Evolutionary conservation across 2,797 vertebrate species (phyloP).

Genomic region (Lates japonicus): DNA sequence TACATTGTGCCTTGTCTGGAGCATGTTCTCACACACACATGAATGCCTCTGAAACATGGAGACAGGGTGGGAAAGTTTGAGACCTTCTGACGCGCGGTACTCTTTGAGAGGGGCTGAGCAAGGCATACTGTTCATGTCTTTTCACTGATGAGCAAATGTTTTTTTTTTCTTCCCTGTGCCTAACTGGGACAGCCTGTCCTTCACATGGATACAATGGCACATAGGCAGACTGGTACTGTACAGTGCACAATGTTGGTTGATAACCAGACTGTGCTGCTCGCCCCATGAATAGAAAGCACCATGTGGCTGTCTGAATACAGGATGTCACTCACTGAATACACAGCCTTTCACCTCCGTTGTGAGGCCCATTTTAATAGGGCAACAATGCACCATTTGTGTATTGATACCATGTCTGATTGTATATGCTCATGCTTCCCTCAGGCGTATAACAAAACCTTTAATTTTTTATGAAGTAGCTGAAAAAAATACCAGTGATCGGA

Average conservation of each 20-base stretch:
- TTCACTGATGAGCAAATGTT: slow-evolving; percentile 28
- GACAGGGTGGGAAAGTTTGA: slow-evolving; percentile 49
- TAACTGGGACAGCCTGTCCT: slow-evolving; percentile 63
- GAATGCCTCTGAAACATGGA: slow-evolving; percentile 27
- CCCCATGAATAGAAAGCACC: slow-evolving; percentile 41
- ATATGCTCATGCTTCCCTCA: background rate
- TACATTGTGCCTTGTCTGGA: slow-evolving; percentile 7
- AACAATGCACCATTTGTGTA: slow-evolving; percentile 61
- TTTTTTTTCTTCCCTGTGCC: slow-evolving; percentile 15
- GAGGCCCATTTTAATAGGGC: slow-evolving; percentile 30
- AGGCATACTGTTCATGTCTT: slow-evolving; percentile 33
- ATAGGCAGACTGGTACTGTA: slow-evolving; percentile 20
- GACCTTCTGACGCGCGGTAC: slow-evolving; percentile 13
- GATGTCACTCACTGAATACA: slow-evolving; percentile 9
- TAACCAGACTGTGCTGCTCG: slow-evolving; percentile 10
- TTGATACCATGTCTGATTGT: slow-evolving; percentile 36
- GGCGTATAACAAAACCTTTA: background rate
- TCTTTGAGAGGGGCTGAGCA: slow-evolving; percentile 36
- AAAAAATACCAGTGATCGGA: background rate
- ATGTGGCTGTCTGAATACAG: slow-evolving; percentile 21
- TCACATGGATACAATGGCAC: slow-evolving; percentile 49
- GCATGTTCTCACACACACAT: slow-evolving; percentile 36
- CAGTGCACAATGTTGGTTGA: background rate
- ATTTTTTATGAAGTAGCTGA: background rate
- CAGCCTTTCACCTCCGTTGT: slow-evolving; percentile 19